Percentiles rank a stretch among this genome's conserved stretches.
phyloP scores from a whole-genome alignment of 2,888 invertebrate species.

The Ennomos erosarius region DNA sequence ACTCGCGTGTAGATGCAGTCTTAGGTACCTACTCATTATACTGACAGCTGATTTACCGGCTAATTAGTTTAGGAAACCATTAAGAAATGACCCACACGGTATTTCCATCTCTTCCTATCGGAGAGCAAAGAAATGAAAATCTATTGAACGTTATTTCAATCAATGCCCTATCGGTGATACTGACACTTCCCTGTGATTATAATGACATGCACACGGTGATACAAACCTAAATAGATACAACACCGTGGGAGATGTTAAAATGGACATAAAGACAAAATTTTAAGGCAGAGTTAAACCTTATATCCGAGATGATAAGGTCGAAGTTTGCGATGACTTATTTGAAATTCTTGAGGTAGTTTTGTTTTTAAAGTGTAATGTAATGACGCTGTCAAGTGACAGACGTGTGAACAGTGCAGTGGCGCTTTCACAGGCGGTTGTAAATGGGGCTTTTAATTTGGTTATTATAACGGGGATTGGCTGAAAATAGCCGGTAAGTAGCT shows the following conservation, averaged over 20 bases:
- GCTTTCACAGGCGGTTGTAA: conserved; percentile 69
- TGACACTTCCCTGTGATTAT: conserved; percentile 13
- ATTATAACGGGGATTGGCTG: conserved; percentile 43
- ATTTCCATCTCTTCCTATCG: too few relatives aligned
- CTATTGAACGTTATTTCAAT: conserved; percentile 5
- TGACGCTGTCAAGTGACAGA: conserved; percentile 68
- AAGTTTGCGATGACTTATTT: conserved; percentile 34
- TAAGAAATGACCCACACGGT: too few relatives aligned
- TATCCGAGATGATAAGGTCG: conserved; percentile 38
- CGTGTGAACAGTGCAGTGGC: conserved; percentile 72
- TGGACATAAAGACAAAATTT: conserved; percentile 29
- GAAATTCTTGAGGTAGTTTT: conserved; percentile 57
- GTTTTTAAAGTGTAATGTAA: conserved; percentile 59
- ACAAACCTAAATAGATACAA: conserved; percentile 59
- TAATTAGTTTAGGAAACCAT: too few relatives aligned
- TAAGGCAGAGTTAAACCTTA: conserved; percentile 40
- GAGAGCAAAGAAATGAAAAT: background rate
- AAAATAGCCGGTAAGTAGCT: conserved; percentile 42
- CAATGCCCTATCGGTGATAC: conserved; percentile 3
- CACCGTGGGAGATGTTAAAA: conserved; percentile 66
- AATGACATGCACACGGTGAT: conserved; percentile 27
- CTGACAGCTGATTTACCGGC: too few relatives aligned
- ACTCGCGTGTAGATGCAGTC: too few relatives aligned
- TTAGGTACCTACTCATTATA: too few relatives aligned
- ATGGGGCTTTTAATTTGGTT: conserved; percentile 49